Conservation (phyloP, 2,113 vertebrate species). For the Anthoscopus minutus region DNA sequence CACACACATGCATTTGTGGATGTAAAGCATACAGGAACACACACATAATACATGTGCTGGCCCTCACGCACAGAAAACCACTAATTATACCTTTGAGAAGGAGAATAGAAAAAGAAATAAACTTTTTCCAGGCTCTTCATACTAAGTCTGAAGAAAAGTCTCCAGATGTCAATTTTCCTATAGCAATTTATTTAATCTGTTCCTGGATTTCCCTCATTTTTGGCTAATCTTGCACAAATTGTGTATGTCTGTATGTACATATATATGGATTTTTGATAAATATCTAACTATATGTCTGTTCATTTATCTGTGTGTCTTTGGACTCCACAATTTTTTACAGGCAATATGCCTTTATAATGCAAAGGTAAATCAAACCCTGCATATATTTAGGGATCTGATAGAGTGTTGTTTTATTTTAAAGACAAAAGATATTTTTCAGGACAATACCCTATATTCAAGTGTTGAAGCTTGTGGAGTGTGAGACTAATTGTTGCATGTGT, state of each 20-base stretch:
- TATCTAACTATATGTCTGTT: background rate
- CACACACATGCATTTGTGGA: background rate
- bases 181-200: background rate
- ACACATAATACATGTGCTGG: background rate
- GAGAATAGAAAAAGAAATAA: background rate
- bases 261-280: background rate
- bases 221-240: background rate
- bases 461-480: background rate
- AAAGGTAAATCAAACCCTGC: background rate
- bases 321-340: background rate
- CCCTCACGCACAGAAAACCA: background rate
- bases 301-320: background rate
- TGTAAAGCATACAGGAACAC: background rate
- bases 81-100: conserved; percentile 2
- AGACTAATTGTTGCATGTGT: background rate
- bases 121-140: background rate
- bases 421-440: background rate
- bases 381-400: background rate
- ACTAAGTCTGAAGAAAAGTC: background rate
- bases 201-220: background rate
- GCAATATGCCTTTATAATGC: background rate
- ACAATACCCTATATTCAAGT: background rate
- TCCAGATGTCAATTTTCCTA: background rate
- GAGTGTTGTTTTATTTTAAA: background rate
- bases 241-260: background rate